phyloP scores from a whole-genome alignment of 2,797 vertebrate genomes.

The Gambelia wislizenii region DNA sequence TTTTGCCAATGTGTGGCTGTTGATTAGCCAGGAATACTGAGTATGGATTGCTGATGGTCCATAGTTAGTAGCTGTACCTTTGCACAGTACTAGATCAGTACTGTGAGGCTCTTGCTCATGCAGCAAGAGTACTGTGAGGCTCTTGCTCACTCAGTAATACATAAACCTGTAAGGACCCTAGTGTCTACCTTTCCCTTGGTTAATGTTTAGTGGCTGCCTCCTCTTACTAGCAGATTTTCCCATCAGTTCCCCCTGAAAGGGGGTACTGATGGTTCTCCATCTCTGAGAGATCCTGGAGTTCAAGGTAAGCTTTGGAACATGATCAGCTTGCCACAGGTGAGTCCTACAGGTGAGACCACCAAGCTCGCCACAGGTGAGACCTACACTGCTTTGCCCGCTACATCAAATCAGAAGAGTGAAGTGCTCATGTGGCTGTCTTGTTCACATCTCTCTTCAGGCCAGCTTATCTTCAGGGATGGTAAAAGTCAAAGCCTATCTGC shows the following conservation, averaged over 20 bases:
- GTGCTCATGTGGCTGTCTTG: background rate
- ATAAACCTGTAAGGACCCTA: background rate
- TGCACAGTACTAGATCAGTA: background rate
- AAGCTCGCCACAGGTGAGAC: no score
- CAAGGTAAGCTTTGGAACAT: background rate
- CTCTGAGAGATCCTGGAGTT: background rate
- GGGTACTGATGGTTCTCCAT: background rate
- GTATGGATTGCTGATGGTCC: background rate
- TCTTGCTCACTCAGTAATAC: no score
- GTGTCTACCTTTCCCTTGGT: background rate
- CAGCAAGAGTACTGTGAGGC: rapidly evolving
- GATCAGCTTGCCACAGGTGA: background rate
- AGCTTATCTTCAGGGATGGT: background rate
- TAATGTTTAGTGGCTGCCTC: background rate
- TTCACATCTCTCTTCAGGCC: background rate
- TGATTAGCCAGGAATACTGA: background rate
- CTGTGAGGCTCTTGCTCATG: no score
- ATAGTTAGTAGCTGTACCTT: background rate
- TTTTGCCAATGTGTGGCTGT: background rate
- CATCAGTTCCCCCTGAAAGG: background rate
- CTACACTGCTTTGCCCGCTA: background rate
- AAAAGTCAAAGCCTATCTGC: background rate
- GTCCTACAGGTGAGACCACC: no score
- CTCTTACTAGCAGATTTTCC: background rate
- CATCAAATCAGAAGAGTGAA: background rate